Evolutionary conservation across 2,797 vertebrate species (phyloP).

Genomic region (Anabacerthia variegaticeps): DNA sequence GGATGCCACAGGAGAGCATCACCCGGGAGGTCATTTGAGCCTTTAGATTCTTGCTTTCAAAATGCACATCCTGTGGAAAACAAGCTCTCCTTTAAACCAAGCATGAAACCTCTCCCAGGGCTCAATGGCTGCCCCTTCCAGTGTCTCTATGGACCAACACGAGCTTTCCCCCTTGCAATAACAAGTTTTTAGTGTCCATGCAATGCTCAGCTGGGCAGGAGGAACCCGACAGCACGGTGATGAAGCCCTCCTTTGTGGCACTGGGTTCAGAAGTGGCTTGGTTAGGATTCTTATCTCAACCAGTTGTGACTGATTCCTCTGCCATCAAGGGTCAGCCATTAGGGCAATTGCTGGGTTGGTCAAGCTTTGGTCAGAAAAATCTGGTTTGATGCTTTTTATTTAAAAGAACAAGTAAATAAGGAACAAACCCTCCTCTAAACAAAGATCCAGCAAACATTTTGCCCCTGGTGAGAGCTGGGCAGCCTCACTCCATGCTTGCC

Average conservation of each 20-base stretch:
- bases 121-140: background rate
- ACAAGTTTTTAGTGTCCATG: background rate
- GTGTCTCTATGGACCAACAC: background rate
- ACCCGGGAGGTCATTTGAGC: background rate
- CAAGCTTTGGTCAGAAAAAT: background rate
- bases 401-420: background rate
- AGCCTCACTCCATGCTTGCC: accelerated
- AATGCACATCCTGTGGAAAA: background rate
- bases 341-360: background rate
- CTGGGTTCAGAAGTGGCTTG: background rate
- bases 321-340: background rate
- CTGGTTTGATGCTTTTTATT: background rate
- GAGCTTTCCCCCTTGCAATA: background rate
- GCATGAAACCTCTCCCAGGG: accelerated
- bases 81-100: background rate
- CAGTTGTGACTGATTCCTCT: background rate
- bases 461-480: background rate
- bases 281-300: background rate
- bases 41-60: background rate
- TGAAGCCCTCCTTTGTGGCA: background rate
- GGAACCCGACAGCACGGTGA: background rate
- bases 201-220: background rate
- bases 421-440: accelerated
- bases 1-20: background rate
- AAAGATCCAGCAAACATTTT: background rate